These are phyloP conservation scores for Drosophila orena DNA, from an alignment of 1,140 invertebrate species.

Conservation along the genomic window DNA sequence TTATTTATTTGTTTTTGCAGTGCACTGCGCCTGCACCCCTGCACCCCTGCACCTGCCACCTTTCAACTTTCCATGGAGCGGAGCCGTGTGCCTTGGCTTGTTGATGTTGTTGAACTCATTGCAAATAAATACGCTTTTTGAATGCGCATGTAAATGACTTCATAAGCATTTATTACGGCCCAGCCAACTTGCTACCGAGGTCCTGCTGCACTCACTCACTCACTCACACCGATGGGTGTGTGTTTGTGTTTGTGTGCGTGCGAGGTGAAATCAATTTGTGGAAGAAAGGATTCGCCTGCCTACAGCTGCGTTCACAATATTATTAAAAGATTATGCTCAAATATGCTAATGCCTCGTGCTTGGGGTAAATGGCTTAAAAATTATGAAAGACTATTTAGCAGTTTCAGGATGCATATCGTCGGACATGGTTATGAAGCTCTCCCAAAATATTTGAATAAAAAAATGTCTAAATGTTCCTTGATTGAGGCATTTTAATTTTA, in stretches of 20 bases:
- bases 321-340: background rate
- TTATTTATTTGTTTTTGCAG: slow-evolving; percentile 75
- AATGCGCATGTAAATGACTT: slow-evolving; percentile 83
- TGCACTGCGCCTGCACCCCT: slow-evolving; percentile 45
- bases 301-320: slow-evolving; percentile 9
- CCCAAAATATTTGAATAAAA: too few species aligned
- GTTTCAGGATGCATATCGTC: too few species aligned
- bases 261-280: slow-evolving; percentile 59
- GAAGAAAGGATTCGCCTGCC: background rate
- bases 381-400: too few species aligned
- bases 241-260: slow-evolving; percentile 17
- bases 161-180: slow-evolving; percentile 81
- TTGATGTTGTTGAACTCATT: slow-evolving; percentile 83
- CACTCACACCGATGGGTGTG: slow-evolving; percentile 5
- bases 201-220: slow-evolving; percentile 18
- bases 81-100: slow-evolving; percentile 50
- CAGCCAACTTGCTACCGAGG: slow-evolving; percentile 33
- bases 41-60: slow-evolving; percentile 32
- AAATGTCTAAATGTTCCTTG: too few species aligned
- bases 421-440: too few species aligned
- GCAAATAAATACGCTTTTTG: slow-evolving; percentile 82
- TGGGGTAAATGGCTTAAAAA: too few species aligned
- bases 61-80: slow-evolving; percentile 22
- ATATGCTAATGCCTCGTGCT: background rate
- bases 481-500: too few species aligned